Conservation (phyloP, 2,797 vertebrate genomes). For the Hemibagrus guttatus region DNA sequence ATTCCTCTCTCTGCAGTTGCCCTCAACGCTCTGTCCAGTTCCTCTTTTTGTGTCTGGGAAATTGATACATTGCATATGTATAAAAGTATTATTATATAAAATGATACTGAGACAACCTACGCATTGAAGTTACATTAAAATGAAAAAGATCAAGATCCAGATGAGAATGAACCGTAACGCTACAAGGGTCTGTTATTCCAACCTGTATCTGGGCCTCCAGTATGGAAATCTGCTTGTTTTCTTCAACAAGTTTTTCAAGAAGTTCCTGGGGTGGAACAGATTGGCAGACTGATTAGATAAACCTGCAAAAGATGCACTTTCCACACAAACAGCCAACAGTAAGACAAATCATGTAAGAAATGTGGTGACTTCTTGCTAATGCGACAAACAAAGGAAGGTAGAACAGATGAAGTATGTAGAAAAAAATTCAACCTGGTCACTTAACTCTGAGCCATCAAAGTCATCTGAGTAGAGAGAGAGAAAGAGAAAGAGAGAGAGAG, state of each 20-base stretch:
- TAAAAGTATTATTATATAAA: background rate
- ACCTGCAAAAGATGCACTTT: slow-evolving; percentile 10
- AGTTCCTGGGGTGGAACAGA: slow-evolving; percentile 68
- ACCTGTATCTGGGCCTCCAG: slow-evolving; percentile 89
- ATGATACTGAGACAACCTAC: background rate
- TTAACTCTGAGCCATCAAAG: slow-evolving; percentile 67
- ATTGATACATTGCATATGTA: background rate
- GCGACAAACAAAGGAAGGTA: background rate
- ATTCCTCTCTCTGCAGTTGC: slow-evolving; percentile 56
- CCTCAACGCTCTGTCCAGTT: slow-evolving; percentile 72
- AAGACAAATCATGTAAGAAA: background rate
- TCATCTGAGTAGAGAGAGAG: slow-evolving; percentile 65
- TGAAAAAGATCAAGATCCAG: background rate
- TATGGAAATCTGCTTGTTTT: slow-evolving; percentile 88
- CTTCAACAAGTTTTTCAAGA: slow-evolving; percentile 86
- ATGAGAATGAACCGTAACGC: background rate
- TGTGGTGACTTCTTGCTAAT: slow-evolving; percentile 1
- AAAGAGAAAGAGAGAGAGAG: background rate
- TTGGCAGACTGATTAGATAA: slow-evolving; percentile 17
- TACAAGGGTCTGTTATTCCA: slow-evolving; percentile 30
- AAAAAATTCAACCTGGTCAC: slow-evolving; percentile 70
- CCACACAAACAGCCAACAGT: slow-evolving; percentile 13
- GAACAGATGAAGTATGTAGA: background rate
- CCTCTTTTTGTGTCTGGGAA: slow-evolving; percentile 82
- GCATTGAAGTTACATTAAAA: background rate